A percentile compares a stretch with the other conserved stretches of the same genome.
These are phyloP conservation scores for human DNA, from an alignment of 2,113 vertebrate genomes.

Conservation along the genomic window GRCh38 chr6:162972001-162972500, in stretches of 20 bases:
- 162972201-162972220: too few species aligned
- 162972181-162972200: background rate
- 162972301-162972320: background rate
- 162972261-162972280: fast-evolving
- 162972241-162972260: background rate
- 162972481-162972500: background rate
- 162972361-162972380: fast-evolving
- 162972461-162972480: background rate
- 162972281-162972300: background rate
- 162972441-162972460: background rate
- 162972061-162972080: background rate
- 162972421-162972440: background rate
- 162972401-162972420: background rate
- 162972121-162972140: background rate
- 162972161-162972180: background rate
- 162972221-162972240: background rate
- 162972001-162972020: fast-evolving
- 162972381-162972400: background rate
- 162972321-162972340: background rate
- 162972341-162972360: too few species aligned
- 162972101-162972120: background rate
- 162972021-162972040: fast-evolving
- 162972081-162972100: background rate
- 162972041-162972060: background rate
- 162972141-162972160: background rate